Evolutionary conservation across 2,113 vertebrate genomes (phyloP), one percentile per base, ranked within the genome.

Genomic region (Dromaius novaehollandiae): DNA sequence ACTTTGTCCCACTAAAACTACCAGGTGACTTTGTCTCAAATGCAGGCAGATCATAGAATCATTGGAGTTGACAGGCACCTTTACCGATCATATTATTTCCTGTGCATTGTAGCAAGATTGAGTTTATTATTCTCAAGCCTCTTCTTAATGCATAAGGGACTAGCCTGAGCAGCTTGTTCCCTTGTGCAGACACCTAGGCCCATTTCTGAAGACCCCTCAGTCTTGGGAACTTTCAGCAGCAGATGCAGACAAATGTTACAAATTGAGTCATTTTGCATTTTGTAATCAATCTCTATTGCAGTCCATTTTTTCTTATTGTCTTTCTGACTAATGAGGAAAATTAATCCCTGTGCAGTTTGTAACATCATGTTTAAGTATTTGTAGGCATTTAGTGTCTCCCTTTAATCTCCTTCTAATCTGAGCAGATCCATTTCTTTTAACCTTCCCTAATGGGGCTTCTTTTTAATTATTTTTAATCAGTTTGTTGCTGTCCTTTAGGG

Each of bases 401-500:
- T 46, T 80, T 88, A 80, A 93, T 91, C 89, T 86, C 71, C 83
- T 86, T 46, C 85, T 68, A 86, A 86, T 93, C 89, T 79, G 68
- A 90, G 64, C n/a, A 86, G 79, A 84, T 88, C 77, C 56, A 26
- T 51, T 84, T 86, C 68, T 93, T 90, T 86, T 73, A 76, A 7
- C 68, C 42, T 93, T 86, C 73, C 34, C 56, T 90, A 81, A 83
- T 77, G 46, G 68, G 46, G 15, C 82, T 95, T 86, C 79, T 77
- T 90, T 96, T 91, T 61, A 89, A 93, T 91, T 88, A 86, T 95
- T 94, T 93, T 81, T 81, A 71, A 82, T 94, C 71, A 55, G 36
- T 83, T 88, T 80, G 22, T 74, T 94, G 76, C 40, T 65, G 30
- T 88, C 58, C 82, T 96, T 93, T 73, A 88, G 70, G 58, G 65